A percentile compares a stretch with the other conserved stretches of the same genome.
Conservation (phyloP, 2,888 invertebrate genomes). For the Choreutis nemorana region DNA sequence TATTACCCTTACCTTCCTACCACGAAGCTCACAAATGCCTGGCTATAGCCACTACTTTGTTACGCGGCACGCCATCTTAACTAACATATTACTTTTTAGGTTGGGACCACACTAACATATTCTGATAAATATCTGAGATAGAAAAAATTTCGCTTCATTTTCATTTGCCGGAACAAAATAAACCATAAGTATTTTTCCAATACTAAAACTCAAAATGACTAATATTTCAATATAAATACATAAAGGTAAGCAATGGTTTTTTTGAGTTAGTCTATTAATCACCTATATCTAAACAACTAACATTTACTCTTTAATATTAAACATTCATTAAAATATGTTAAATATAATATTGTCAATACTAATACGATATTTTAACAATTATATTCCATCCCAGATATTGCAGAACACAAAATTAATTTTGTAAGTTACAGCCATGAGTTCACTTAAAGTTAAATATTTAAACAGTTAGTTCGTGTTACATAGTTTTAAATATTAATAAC, state of each 20-base stretch:
- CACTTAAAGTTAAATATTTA: constrained; percentile 19
- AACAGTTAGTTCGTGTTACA: constrained; percentile 26
- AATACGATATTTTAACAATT: constrained; percentile 38
- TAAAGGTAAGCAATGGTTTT: constrained; percentile 9
- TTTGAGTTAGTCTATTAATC: constrained; percentile 28
- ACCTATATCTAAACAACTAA: constrained; percentile 41
- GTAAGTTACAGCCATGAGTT: constrained; percentile 34
- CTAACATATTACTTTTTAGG: constrained; percentile 27
- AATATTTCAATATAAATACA: no score
- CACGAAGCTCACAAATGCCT: constrained; percentile 57
- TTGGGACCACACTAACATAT: no score
- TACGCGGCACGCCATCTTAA: constrained; percentile 24
- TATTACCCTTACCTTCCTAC: constrained; percentile 58
- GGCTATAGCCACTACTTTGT: constrained; percentile 39
- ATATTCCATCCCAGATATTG: constrained; percentile 54
- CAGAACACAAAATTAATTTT: constrained; percentile 24
- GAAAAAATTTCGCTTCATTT: constrained; percentile 19
- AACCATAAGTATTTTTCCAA: neutral
- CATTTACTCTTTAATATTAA: constrained; percentile 38
- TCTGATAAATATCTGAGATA: constrained; percentile 47
- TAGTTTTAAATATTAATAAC: constrained; percentile 48
- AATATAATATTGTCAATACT: constrained; percentile 55
- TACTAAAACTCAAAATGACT: constrained; percentile 20
- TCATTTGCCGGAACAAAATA: neutral
- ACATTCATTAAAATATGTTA: constrained; percentile 24